phyloP scores from a whole-genome alignment of 64 coral and sea anemone species.

The Pocillopora verrucosa region DNA sequence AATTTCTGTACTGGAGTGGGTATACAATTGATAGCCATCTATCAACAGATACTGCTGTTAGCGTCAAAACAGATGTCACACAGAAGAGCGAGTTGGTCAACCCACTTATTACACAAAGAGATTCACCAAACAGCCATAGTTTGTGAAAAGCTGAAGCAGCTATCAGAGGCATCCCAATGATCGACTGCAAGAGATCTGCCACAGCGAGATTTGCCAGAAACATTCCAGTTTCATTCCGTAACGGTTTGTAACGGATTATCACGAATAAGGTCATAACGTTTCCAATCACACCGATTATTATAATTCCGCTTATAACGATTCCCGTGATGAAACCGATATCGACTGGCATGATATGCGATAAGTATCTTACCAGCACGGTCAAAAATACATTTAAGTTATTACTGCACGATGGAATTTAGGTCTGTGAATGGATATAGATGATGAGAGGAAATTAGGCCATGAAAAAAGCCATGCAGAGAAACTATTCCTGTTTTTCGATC shows the following conservation, averaged over 20 bases:
- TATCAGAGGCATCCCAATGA: conserved; percentile 71
- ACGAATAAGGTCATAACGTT: conserved; percentile 49
- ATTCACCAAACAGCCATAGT: conserved; percentile 54
- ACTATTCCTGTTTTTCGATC: too few species aligned
- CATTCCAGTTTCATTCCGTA: conserved; percentile 60
- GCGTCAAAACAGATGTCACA: conserved; percentile 67
- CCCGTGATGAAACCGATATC: conserved; percentile 11
- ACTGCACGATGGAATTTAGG: not conserved
- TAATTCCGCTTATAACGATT: conserved; percentile 26
- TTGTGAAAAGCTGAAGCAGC: conserved; percentile 46
- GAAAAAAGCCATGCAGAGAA: too few species aligned
- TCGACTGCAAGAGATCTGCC: conserved; percentile 61
- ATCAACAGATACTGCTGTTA: conserved; percentile 68
- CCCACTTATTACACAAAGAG: conserved; percentile 60
- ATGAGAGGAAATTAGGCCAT: too few species aligned
- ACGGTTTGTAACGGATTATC: conserved; percentile 21
- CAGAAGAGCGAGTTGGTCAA: conserved; percentile 77
- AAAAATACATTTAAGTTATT: not conserved
- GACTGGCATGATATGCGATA: not conserved
- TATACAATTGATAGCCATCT: conserved; percentile 61
- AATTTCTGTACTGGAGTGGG: conserved; percentile 29
- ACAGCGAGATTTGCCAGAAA: conserved; percentile 74
- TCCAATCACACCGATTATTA: conserved; percentile 45
- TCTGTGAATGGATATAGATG: too few species aligned
- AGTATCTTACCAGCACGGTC: not conserved